Conservation (phyloP, 2,113 vertebrate species). For the Camelus bactrianus region DNA sequence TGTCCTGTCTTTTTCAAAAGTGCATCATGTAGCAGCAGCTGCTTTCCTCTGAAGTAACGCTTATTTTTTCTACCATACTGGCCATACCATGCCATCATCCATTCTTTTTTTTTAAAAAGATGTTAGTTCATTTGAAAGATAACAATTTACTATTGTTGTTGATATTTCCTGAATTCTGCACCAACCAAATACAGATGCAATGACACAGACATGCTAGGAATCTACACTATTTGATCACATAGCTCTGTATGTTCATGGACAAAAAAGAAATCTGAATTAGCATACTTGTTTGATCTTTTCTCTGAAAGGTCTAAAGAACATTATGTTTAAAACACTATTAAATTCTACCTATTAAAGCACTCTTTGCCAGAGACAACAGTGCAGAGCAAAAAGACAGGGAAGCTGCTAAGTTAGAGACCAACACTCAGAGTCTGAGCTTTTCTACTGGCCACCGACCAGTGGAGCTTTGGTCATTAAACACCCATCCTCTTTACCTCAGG, state of each 20-base stretch:
- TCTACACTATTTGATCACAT: neutral
- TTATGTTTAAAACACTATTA: conserved; percentile 15
- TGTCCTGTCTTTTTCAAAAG: conserved; percentile 16
- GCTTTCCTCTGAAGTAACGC: conserved; percentile 36
- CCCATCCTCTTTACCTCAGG: neutral
- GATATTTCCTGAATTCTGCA: neutral
- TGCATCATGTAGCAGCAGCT: neutral
- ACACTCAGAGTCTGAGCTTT: neutral
- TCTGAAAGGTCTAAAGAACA: neutral
- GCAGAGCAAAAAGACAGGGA: neutral
- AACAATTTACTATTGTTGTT: neutral
- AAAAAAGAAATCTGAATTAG: neutral
- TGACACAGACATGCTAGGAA: neutral
- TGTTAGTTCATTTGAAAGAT: conserved; percentile 35
- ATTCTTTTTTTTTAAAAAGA: conserved; percentile 26
- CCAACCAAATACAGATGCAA: neutral
- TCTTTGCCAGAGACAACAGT: neutral
- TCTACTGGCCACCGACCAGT: neutral
- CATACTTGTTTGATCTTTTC: conserved; percentile 16
- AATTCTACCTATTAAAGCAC: neutral
- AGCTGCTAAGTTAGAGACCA: neutral
- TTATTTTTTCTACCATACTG: neutral
- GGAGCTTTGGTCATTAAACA: neutral
- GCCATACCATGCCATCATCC: neutral
- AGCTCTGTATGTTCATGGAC: neutral